Conservation (phyloP, 2,797 vertebrate genomes). For the Peromyscus attwateri region DNA sequence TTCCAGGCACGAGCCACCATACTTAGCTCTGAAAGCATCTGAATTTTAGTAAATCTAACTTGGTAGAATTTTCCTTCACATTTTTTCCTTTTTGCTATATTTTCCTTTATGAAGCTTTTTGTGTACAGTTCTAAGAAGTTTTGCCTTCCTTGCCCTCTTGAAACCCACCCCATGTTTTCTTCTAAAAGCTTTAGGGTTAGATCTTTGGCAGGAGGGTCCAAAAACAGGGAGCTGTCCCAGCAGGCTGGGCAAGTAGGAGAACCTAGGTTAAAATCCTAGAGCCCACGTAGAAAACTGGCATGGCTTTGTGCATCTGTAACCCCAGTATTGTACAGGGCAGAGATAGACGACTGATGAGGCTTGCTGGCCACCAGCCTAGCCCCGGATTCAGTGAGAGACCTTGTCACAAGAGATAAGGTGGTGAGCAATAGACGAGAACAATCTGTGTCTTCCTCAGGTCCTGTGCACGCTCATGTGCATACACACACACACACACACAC, state of each 20-base stretch:
- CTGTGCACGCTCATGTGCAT: not conserved
- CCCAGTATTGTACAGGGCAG: not conserved
- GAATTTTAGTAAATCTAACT: slow-evolving; percentile 52
- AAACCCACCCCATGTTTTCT: slow-evolving; percentile 21
- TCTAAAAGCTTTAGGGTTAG: slow-evolving; percentile 43
- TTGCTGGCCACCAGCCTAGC: not conserved
- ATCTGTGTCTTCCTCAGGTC: not conserved
- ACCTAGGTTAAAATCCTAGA: not conserved
- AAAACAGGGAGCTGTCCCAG: not conserved
- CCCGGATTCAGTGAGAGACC: not conserved
- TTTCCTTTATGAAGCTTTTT: not conserved
- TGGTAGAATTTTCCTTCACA: slow-evolving; percentile 27
- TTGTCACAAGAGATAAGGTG: not conserved
- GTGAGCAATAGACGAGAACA: not conserved
- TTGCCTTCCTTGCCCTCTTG: not conserved
- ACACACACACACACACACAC: not conserved
- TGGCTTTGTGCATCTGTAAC: not conserved
- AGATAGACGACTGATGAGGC: not conserved
- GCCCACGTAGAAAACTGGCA: not conserved
- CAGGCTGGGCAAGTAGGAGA: not conserved
- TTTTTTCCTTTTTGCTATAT: not conserved
- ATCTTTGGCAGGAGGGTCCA: not conserved
- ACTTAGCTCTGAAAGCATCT: not conserved
- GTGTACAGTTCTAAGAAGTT: not conserved
- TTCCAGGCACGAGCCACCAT: not conserved